Base-by-base conservation (phyloP, 2,113 vertebrate genomes). In the Phyllopteryx taeniolatus region DNA sequence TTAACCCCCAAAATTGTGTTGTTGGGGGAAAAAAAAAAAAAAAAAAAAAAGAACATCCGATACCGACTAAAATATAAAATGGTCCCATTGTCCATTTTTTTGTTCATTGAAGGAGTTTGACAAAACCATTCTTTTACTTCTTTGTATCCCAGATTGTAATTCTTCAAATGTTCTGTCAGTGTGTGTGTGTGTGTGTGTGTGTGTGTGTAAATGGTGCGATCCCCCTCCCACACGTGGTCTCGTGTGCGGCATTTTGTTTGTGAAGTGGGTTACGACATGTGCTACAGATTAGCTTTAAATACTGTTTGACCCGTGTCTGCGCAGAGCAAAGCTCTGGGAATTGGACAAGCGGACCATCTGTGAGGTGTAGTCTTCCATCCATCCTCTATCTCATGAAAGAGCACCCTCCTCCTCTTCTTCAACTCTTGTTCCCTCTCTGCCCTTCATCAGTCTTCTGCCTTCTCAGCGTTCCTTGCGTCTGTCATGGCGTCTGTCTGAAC, bases 281-380 rank as follows among this genome's bases (percentile, higher is more conserved):
- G 78, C 75, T 59, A n/a, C 57, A 64, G 80, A 70, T 82, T 84
- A 85, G 79, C 85, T 83, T 74, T 78, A 80, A 83, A 83, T 72
- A 76, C 70, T 67, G 70, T 78, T 68, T 54, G 74, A 81, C 67
- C 68, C 73, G 19, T 60, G 71, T 81, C 72, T 85, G 80, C 69
- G 47, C 65, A 75, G 68, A 83, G 72, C 73, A 75, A 77, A 75
- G 83, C 89, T 80, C 84, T 57, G 87, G 86, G 85, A 88, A 80
- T 82, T 75, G 74, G 71, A 88, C 77, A 73, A 83, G 80, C 73
- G 35, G 75, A 82, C 89, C 89, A 91, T 91, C 89, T 91, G 89
- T 85, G 61, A 27, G 14, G 64, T 66, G 22, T 64, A 76, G 71
- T 76, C 81, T 72, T 79, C 73, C 78, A 75, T 75, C 79, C 73